Evolutionary conservation across 1,140 invertebrate species (phyloP).

Genomic region (Cheumatopsyche charites): DNA sequence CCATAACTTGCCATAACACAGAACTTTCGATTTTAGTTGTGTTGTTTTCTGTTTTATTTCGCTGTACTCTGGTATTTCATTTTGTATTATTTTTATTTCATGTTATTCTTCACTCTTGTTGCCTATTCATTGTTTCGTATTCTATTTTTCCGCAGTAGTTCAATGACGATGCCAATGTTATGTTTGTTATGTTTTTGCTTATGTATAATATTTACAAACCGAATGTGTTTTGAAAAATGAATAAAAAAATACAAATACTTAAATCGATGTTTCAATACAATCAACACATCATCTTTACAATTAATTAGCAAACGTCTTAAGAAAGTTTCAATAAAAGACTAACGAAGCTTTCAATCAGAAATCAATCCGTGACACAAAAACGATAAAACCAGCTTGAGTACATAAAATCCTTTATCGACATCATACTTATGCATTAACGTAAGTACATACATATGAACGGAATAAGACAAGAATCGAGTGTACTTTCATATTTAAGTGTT

Average conservation of each 20-base stretch:
- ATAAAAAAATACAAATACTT: conserved; percentile 33
- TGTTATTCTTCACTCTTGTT: conserved; percentile 23
- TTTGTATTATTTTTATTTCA: conserved; percentile 36
- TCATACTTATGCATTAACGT: too few relatives aligned
- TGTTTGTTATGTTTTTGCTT: conserved; percentile 47
- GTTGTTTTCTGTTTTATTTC: conserved; percentile 23
- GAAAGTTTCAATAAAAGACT: too few relatives aligned
- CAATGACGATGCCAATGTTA: conserved; percentile 46
- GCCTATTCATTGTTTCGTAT: conserved; percentile 10
- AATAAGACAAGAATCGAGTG: background rate
- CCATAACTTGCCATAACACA: conserved; percentile 44
- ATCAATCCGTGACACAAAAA: too few relatives aligned
- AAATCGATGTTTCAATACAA: background rate
- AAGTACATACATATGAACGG: too few relatives aligned
- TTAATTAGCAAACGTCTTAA: too few relatives aligned
- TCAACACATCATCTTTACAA: background rate
- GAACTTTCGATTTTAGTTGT: conserved; percentile 32
- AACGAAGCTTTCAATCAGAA: too few relatives aligned
- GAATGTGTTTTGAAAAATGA: conserved; percentile 18
- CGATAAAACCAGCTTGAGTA: too few relatives aligned
- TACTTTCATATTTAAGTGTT: conserved; percentile 25
- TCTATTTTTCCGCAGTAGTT: conserved; percentile 34
- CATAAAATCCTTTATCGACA: too few relatives aligned
- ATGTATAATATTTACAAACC: conserved; percentile 30
- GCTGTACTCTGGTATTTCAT: background rate